Evolutionary conservation across 2,888 invertebrate species (phyloP), one percentile per base, ranked within the genome.

Genomic region (Mechanitis mazaeus): DNA sequence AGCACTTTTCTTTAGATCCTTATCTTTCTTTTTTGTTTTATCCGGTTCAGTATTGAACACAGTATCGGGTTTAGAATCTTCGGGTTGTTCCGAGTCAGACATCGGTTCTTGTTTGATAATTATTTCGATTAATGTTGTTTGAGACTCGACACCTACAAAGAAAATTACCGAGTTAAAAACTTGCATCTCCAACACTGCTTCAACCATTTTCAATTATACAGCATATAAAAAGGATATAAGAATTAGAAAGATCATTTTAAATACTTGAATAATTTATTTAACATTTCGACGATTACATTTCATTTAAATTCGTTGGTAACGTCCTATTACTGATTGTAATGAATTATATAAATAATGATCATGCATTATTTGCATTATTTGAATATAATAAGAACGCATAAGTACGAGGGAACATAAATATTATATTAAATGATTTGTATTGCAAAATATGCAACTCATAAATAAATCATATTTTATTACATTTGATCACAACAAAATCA

Each of bases 101-200:
- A 63, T 60, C 47, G 63, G 66, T 67, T 67, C 59, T 54, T 58
- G 56, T 65, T 65, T 65, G 65, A 65, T 63, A 7, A 57, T 54
- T 59, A 64, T 67, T 58, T 60, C 64, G 38, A 64, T 57, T 61
- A 58, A 63, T 53, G 47, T 64, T 54, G 56, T 60, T 61, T 66
- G 61, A 54, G 46, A 59, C 64, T 55, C 58, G 58, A 56, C 61
- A 68, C 65, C 65, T 64, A 63, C 63, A 66, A 66, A 61, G 62
- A 67, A 67, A 69, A 68, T 60, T 61, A 64, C 61, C 55, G 55
- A 58, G 54, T 66, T 65, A 65, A 65, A 60, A 65, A 60, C 58
- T 57, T 65, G 20, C 63, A 58, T 45, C 63, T 58, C 58, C 56
- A 58, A 55, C 60, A 63, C 58, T 54, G 50, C 55, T 65, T 60